Evolutionary conservation across 2,797 vertebrate genomes (phyloP).

Genomic region (Morus bassanus): DNA sequence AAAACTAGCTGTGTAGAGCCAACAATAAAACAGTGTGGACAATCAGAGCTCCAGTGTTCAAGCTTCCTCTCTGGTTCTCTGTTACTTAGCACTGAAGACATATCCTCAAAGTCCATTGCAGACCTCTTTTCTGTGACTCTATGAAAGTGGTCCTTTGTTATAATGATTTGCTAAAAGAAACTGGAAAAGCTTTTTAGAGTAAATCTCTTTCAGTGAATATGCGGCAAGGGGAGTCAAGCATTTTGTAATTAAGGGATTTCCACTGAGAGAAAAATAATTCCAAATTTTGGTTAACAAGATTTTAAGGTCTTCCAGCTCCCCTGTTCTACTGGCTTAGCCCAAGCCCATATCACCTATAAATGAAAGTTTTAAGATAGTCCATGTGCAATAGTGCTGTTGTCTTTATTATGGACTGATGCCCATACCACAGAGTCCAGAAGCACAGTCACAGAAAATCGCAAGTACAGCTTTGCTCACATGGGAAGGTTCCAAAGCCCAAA

Average conservation of each 20-base stretch:
- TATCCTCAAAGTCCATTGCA: background rate
- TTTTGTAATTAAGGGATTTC: background rate
- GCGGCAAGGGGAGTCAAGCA: fast-evolving
- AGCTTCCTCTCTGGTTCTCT: background rate
- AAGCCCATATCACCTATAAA: background rate
- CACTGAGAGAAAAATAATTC: background rate
- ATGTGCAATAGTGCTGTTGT: background rate
- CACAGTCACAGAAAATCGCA: background rate
- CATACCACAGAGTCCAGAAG: background rate
- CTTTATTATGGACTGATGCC: background rate
- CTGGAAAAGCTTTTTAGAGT: background rate
- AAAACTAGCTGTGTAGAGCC: background rate
- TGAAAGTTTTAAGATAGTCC: background rate
- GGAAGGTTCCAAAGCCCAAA: background rate
- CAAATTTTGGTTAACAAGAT: background rate
- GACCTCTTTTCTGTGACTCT: background rate
- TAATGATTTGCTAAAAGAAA: background rate
- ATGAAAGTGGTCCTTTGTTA: background rate
- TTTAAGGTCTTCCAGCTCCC: background rate
- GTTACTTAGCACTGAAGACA: background rate
- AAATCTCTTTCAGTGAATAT: background rate
- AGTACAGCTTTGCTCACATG: background rate
- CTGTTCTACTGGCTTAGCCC: background rate
- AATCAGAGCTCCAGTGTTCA: conserved; percentile 23
- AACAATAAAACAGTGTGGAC: conserved; percentile 33